Evolutionary conservation across 1,140 invertebrate species (phyloP), one percentile per base, ranked within the genome.

Genomic region (Cydia pomonella): DNA sequence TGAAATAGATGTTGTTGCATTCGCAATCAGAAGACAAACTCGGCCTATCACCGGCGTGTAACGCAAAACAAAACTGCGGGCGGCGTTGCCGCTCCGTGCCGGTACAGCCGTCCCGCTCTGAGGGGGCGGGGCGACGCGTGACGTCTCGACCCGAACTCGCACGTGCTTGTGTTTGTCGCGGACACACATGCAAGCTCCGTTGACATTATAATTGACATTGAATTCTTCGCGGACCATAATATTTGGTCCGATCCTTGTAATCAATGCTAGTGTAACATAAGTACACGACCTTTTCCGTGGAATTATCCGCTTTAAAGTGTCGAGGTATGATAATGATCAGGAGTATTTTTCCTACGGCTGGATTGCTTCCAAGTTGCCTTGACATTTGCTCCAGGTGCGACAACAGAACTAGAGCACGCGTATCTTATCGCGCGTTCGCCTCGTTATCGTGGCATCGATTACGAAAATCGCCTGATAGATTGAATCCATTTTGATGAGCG

Each of bases 131-230:
- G 86, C 82, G 86, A 80, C 82, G 84, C 78, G 87, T 91, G 89
- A 92, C 90, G 92, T 90, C 88, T 91, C 73, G 80, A 83, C 79
- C 79, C 83, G 82, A 77, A 78, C 88, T 59, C 53, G 89, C 91
- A 92, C 91, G 91, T 92, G 91, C 88, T 88, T 87, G 89, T 92
- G 89, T 92, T 92, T 91, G 88, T 91, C 86, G 85, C 88, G 84
- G 80, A 88, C 89, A 91, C 91, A 91, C 89, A 90, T 87, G 86
- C 84, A 83, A 87, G 80, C 79, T 29, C 82, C 82, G 84, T 80
- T 87, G 85, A 87, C 87, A 82, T 85, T 85, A 86, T 89, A 89
- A 89, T 87, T 89, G 88, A 91, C 89, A 91, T 88, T 91, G 86
- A 91, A 91, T 84, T 86, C 50, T 59, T 72, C 18, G 69, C 33